Conservation (phyloP, 2,113 vertebrate species). For the Campylomormyrus tamandua region DNA sequence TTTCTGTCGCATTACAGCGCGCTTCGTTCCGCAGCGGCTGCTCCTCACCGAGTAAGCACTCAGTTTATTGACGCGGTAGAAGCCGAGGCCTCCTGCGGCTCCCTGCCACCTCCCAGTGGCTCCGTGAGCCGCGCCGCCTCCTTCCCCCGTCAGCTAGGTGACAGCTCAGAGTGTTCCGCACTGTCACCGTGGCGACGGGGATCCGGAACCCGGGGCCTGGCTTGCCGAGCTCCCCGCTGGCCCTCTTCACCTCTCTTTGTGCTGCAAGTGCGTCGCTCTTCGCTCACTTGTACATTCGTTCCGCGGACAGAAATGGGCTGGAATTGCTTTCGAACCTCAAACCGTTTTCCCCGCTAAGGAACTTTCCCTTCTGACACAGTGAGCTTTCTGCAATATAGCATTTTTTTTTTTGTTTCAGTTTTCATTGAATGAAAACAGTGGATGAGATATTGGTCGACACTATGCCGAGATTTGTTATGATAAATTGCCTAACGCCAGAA, state of each 20-base stretch:
- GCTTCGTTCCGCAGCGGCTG: background rate
- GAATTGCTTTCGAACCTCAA: background rate
- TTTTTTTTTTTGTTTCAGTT: background rate
- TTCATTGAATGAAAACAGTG: constrained; percentile 8
- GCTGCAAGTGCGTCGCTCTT: background rate
- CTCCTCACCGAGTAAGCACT: background rate
- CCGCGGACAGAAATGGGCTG: background rate
- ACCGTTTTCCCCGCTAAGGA: background rate
- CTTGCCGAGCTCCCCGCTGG: background rate
- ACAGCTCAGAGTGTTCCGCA: background rate
- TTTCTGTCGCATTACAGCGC: background rate
- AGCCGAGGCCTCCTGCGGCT: background rate
- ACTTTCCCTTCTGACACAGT: background rate
- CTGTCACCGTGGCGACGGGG: background rate
- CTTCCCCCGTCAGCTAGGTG: background rate
- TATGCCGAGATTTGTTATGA: background rate
- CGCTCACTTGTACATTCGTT: background rate
- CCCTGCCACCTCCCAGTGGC: background rate
- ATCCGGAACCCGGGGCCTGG: background rate
- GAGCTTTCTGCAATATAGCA: background rate
- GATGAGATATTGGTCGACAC: background rate
- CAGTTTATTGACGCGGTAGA: background rate
- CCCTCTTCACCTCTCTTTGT: background rate
- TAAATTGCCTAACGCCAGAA: background rate
- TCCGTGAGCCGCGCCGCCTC: background rate